Evolutionary conservation across 2,797 vertebrate genomes (phyloP), one percentile per base, ranked within the genome.

Genomic region (Clarias fuscus): DNA sequence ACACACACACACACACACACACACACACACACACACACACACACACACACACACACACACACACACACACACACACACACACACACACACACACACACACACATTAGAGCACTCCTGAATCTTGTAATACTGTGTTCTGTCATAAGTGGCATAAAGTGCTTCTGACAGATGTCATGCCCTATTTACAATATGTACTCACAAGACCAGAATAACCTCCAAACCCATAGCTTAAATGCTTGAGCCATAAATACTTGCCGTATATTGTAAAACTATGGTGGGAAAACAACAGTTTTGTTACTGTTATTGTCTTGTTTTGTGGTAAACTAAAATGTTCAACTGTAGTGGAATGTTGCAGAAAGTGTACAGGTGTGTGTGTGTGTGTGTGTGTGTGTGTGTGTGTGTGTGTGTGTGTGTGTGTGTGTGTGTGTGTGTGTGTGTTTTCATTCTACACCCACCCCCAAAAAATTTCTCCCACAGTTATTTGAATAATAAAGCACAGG

Each of bases 111-210:
- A 6, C 65, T 68, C 27, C 65, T 27, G 7, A 70, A 37, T 70
- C 30, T 13, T 43, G 8, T 43, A 72, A 72, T 24, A 72, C 13
- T 4, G 37, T 40, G 4, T 40, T 24, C 70, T 13, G 37, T 72
- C 70, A 43, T 40, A 72, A 72, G 10, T 43, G 37, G 43, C 37
- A 43, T 43, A 43, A 72, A 72, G 10, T 43, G 37, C 20, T 24
- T 43, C 48, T 72, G 70, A 72, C 70, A 43, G 37, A 72, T 72
- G 70, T 40, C 70, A 72, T 72, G 37, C 70, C 20, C 37, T 72
- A 72, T 72, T 43, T 72, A 43, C 20, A 13, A 72, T 72, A 72
- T 72, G 70, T 24, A 43, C 70, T 43, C 37, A 3, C 70, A 72
- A 40, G 20, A 72, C 37, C 20, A 43, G 33, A 33, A 24, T 72